Conservation (phyloP, 2,113 vertebrate genomes). For the Antennarius striatus region DNA sequence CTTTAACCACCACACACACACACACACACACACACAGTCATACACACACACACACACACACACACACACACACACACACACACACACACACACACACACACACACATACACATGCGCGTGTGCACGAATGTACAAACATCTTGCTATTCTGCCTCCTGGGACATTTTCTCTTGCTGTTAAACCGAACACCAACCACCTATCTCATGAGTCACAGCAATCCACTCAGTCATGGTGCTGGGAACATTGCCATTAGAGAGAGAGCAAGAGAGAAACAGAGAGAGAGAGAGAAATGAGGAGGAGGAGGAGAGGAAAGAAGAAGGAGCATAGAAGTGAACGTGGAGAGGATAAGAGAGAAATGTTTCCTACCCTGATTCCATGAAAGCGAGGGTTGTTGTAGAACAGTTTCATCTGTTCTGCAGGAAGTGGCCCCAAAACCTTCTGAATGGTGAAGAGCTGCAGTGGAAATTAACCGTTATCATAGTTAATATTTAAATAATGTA, state of each 20-base stretch:
- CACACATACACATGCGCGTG: slow-evolving; percentile 20
- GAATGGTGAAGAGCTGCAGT: slow-evolving; percentile 93
- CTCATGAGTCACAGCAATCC: slow-evolving; percentile 74
- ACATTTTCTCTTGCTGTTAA: slow-evolving; percentile 67
- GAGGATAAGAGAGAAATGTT: not conserved
- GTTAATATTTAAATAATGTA: not conserved
- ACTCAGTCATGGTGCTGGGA: slow-evolving; percentile 76
- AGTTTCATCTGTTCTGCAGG: slow-evolving; percentile 98
- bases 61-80: slow-evolving; percentile 21
- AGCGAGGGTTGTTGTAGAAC: slow-evolving; percentile 98
- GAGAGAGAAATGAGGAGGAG: slow-evolving; percentile 18
- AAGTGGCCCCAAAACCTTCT: slow-evolving; percentile 95
- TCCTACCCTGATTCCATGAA: slow-evolving; percentile 93
- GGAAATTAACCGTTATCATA: not conserved
- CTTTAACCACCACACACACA: slow-evolving; percentile 4
- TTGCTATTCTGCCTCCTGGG: slow-evolving; percentile 53
- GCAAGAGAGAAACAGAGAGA: not conserved
- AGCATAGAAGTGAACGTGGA: not conserved
- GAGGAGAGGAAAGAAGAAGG: slow-evolving; percentile 2
- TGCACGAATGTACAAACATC: slow-evolving; percentile 14
- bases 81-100: slow-evolving; percentile 16
- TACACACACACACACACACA: slow-evolving; percentile 8
- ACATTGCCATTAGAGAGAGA: slow-evolving; percentile 48
- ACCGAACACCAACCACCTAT: slow-evolving; percentile 70
- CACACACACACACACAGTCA: slow-evolving; percentile 13